Evolutionary conservation across 1,140 invertebrate species (phyloP), one percentile per base, ranked within the genome.

Genomic region (Rhyacophila brunnea): DNA sequence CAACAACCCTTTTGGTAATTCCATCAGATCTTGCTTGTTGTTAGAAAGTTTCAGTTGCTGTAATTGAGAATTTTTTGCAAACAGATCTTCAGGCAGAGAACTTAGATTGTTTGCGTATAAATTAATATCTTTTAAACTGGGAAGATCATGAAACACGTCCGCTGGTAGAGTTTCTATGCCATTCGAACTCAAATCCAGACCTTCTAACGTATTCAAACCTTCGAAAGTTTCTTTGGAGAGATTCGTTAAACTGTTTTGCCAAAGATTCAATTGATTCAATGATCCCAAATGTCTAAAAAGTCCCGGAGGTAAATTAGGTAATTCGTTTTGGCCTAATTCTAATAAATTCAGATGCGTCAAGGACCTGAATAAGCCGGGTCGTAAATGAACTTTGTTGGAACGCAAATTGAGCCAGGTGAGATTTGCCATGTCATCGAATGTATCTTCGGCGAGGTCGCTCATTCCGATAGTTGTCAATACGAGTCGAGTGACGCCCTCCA

Each of bases 171-270:
- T 72, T 18, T 78, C 78, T 49, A 89, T 73, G n/a, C 78, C 72
- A 67, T 88, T 88, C 6, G 71, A 73, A 62, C 80, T 83, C 14
- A 88, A 61, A 69, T 86, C 85, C 50, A 88, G 72, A 65, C 80
- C 78, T 64, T 79, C 70, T 9, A 88, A 68, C 4, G 81, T 79
- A 15, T 77, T 66, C 5, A 85, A 74, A 14, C 81, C 80, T 23
- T 79, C 74, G 56, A 88, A 87, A 45, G 81, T 74, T 36, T 81
- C 77, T 44, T 79, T 71, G 0, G 79, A 77, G 5, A 87, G 72
- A 67, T 80, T 80, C 10, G 73, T 77, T 45, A 88, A 70, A 54
- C 80, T 77, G 64, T 86, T 88, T 64, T 79, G 78, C 84, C 84
- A 85, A 20, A 87, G 66, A 56, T 85, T 85, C 32, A 87, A 67